Evolutionary conservation across 2,113 vertebrate species (phyloP), one percentile per base, ranked within the genome.

Genomic region (Sapajus apella): DNA sequence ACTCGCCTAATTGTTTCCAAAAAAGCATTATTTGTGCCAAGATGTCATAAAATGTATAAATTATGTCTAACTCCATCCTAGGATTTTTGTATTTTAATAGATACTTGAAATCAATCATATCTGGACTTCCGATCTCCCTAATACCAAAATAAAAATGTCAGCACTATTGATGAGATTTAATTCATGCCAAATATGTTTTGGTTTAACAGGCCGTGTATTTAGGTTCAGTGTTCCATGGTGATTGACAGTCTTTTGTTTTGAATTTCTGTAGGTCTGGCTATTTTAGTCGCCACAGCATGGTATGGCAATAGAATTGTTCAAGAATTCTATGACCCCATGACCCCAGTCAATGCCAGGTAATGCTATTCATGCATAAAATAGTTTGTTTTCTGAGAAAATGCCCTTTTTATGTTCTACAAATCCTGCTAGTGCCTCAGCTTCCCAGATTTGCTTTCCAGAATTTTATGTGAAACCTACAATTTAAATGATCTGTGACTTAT

Each of bases 261-360:
- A 90, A 95, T 97, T 98, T 97, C 61, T 97, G 2, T 98, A 99
- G 99, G 99, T 86, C 90, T 99, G 52, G 97, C 99, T 97, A 97
- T 98, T 0, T 76, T 99, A 97, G 98, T 98, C 86, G 99, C 99
- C 97, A 99, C 99, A 0, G 99, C 99, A 0, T 99, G 99, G 99
- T 99, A 99, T 0, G 99, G 99, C 90, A 98, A 99, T 85, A 97
- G 88, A 96, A 98, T 99, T 93, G 98, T 99, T 52, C 95, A 98
- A 75, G 99, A 99, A 2, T 99, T 99, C 94, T 99, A 99, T 96
- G 96, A 99, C 97, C 99, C 99, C 2, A 98, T 99, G 86, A 99
- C 99, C 12, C 99, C 99, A 0, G 99, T 99, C 96, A 99, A 99
- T 95, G 89, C 98, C 96, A 99, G 98, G 99, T 99, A 98, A 98